Evolutionary conservation across 2,888 invertebrate species (phyloP), one percentile per base, ranked within the genome.

Genomic region (Agrochola litura): DNA sequence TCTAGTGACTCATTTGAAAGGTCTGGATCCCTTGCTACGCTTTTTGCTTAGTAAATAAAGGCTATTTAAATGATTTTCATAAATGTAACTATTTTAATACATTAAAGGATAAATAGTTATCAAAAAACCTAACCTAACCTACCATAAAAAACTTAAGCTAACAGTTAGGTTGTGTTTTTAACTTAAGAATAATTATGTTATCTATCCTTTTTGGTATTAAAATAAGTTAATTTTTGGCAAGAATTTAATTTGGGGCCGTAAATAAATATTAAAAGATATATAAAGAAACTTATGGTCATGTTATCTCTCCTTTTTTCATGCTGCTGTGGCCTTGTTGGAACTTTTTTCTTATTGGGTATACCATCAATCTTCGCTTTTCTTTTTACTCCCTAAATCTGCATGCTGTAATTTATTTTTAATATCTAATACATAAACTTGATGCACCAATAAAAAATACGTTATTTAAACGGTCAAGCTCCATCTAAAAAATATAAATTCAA

Each of bases 401-500:
- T 94, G 94, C 90, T 92, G 86, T 86, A 84, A 88, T 89, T 87
- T 87, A 86, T 87, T 87, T 86, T 87, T 84, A 79, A 76, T 69
- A 86, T 85, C 83, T 91, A 86, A 88, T 83, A 90, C 84, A 89
- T 89, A 90, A 90, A 90, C 88, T 91, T 89, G 90, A 91, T 92
- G 93, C 95, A 96, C 96, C 95, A 95, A 96, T 94, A 95, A 93
- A 93, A 94, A 94, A 93, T 90, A 90, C 92, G 93, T 93, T 92
- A 91, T 93, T 94, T 95, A 86, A 89, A 92, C 95, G 94, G 95
- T 95, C 96, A 96, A 96, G 96, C 96, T 95, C 95, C 92, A 94
- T 91, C 91, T 91, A 96, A 96, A 96, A 96, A 96, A 96, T 95
- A 95, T 93, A 96, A 95, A 95, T 95, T 92, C 81, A 96, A 96